These are phyloP conservation scores for Acridotheres tristis DNA, from an alignment of 2,797 vertebrate genomes.

Conservation along the genomic window DNA sequence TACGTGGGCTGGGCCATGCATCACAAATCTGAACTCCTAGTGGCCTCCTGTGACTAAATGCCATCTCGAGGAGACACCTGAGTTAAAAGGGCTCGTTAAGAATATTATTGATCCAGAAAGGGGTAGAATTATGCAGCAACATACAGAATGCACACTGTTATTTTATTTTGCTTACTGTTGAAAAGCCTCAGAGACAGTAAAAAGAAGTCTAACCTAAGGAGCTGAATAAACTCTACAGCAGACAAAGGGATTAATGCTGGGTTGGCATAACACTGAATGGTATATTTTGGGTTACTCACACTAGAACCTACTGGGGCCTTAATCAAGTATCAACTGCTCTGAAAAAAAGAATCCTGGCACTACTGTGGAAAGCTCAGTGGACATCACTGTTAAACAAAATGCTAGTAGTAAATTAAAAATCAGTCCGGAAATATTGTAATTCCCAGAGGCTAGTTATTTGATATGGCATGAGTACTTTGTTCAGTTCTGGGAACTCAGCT, in stretches of 20 bases:
- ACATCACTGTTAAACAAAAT: background rate
- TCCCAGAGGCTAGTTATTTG: background rate
- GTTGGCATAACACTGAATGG: background rate
- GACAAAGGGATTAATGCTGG: background rate
- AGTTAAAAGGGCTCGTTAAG: background rate
- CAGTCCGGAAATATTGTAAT: background rate
- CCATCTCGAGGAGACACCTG: background rate
- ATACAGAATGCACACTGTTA: rapidly evolving
- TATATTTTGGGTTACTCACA: background rate
- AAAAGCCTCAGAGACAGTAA: background rate
- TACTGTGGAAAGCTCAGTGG: background rate
- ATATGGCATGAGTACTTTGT: background rate
- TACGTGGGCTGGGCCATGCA: rapidly evolving
- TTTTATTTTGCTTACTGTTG: background rate
- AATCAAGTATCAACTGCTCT: background rate
- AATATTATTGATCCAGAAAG: background rate
- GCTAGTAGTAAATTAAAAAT: background rate
- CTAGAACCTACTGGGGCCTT: background rate
- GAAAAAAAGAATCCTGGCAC: background rate
- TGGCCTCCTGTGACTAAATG: background rate
- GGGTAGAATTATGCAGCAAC: background rate
- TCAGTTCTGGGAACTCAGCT: background rate
- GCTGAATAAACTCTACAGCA: background rate
- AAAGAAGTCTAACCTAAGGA: background rate
- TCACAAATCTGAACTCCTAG: background rate